These are phyloP conservation scores for Pseudolycoriella hygida DNA, from an alignment of 2,888 invertebrate genomes.

Conservation along the genomic window DNA sequence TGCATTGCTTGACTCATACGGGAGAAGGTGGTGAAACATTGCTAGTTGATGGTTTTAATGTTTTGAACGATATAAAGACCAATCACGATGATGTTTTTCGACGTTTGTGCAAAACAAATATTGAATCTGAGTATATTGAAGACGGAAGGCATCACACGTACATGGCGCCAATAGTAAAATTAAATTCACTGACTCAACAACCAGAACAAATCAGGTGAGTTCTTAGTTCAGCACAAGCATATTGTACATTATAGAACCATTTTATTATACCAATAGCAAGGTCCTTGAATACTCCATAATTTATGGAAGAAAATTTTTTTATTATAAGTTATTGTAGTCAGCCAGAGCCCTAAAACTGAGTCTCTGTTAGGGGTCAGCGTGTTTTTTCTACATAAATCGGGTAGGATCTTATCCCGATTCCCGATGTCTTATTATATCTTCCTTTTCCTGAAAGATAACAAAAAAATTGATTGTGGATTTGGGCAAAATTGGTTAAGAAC, in stretches of 20 bases:
- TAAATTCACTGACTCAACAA: constrained; percentile 35
- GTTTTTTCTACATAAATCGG: too few relatives aligned
- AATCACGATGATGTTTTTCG: constrained; percentile 38
- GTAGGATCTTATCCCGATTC: too few relatives aligned
- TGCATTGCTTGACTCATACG: constrained; percentile 39
- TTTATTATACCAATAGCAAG: background rate
- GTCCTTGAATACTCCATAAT: background rate
- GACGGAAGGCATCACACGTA: constrained; percentile 37
- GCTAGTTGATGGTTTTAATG: constrained; percentile 55
- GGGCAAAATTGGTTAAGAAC: too few relatives aligned
- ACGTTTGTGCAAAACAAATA: constrained; percentile 34
- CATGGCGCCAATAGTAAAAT: constrained; percentile 38
- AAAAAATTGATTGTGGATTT: too few relatives aligned
- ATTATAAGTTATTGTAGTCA: too few relatives aligned
- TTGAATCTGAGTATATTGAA: constrained; percentile 49
- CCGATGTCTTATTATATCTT: too few relatives aligned
- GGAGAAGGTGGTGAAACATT: constrained; percentile 55
- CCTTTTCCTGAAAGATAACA: too few relatives aligned
- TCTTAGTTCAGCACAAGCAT: background rate
- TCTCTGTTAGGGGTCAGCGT: too few relatives aligned
- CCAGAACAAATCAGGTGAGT: constrained; percentile 33
- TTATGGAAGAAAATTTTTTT: too few relatives aligned
- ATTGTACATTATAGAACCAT: background rate
- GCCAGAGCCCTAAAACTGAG: too few relatives aligned
- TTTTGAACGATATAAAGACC: constrained; percentile 36